Conservation (phyloP, 2,113 vertebrate genomes). For the Mellivora capensis region DNA sequence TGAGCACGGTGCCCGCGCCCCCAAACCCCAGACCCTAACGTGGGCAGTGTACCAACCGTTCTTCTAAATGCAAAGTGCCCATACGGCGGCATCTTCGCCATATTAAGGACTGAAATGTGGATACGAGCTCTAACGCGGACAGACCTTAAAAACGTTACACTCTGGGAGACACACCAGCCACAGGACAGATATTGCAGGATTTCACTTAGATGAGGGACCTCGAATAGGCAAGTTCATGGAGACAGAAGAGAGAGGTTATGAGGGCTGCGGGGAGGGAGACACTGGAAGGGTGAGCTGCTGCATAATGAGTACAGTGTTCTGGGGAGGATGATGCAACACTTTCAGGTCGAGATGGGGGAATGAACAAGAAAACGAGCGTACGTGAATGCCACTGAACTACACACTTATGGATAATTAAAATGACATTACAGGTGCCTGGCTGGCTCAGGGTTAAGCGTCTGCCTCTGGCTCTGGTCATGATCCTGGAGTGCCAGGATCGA, state of each 20-base stretch:
- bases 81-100: not conserved
- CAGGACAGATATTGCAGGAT: rapidly evolving
- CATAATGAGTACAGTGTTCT: rapidly evolving
- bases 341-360: rapidly evolving
- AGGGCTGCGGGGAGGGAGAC: rapidly evolving
- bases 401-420: not conserved
- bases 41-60: not conserved
- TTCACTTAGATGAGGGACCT: not conserved
- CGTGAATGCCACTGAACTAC: not conserved
- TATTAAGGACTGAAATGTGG: too few species aligned
- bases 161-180: not conserved
- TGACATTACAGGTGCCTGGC: not conserved
- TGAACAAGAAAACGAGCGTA: rapidly evolving
- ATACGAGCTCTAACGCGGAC: too few species aligned
- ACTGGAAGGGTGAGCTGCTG: rapidly evolving
- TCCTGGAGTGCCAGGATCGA: not conserved
- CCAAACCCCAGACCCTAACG: too few species aligned
- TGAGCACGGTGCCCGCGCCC: not conserved
- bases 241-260: rapidly evolving
- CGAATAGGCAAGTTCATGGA: not conserved
- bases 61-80: not conserved
- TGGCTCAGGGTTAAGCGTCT: not conserved
- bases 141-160: too few species aligned
- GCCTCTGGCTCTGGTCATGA: not conserved
- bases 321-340: not conserved